phyloP scores from a whole-genome alignment of 2,888 invertebrate genomes.

The Coenonympha arcania region DNA sequence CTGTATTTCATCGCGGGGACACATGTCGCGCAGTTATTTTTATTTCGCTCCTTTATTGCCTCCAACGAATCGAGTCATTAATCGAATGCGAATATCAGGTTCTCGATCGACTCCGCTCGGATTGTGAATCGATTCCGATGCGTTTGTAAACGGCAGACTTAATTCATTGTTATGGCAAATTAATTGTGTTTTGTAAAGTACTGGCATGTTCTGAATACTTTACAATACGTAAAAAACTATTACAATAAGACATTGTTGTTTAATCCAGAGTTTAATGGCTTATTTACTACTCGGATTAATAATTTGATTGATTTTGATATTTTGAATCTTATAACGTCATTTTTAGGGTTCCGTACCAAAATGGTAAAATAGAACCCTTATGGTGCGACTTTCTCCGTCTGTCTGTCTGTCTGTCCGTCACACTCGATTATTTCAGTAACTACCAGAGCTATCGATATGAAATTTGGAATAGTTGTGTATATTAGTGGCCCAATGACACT shows the following conservation, averaged over 20 bases:
- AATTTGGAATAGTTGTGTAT: no score
- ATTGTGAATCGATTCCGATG: conserved; percentile 7
- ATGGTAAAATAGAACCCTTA: no score
- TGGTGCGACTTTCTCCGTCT: no score
- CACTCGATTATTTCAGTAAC: no score
- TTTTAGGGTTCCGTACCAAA: no score
- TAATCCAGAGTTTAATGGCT: background rate
- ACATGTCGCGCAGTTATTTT: background rate
- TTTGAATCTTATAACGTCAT: background rate
- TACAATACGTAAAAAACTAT: background rate
- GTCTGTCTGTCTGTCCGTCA: no score
- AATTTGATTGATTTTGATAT: background rate
- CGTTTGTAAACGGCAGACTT: background rate
- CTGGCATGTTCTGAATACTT: background rate
- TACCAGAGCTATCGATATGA: no score
- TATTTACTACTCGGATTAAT: background rate
- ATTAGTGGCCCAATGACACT: no score
- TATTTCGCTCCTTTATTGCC: background rate
- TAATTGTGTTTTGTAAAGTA: background rate
- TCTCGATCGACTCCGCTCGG: background rate
- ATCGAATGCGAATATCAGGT: conserved; percentile 10
- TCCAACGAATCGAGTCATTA: conserved; percentile 1
- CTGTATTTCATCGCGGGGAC: background rate
- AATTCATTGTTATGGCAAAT: conserved; percentile 2
- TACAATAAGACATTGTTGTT: background rate